phyloP scores from a whole-genome alignment of 2,888 invertebrate genomes.

The Lampropteryx suffumata region DNA sequence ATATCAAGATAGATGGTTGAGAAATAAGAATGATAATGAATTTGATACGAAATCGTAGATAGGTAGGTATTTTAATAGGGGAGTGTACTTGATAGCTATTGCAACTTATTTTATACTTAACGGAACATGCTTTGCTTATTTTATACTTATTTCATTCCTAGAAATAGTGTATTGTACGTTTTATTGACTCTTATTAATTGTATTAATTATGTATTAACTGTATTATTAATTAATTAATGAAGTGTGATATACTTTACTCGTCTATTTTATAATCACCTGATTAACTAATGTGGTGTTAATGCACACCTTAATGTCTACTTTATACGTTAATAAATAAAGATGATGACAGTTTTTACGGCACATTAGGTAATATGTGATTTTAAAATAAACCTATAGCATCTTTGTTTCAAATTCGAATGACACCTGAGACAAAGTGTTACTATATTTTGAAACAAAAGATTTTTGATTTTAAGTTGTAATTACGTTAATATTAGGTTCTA shows the following conservation, averaged over 20 bases:
- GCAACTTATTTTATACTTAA: constrained; percentile 36
- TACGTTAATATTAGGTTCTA: constrained; percentile 1
- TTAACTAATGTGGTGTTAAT: no score
- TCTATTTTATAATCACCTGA: no score
- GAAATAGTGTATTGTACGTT: constrained; percentile 31
- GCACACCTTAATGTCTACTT: no score
- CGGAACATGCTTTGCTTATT: constrained; percentile 51
- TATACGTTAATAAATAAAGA: no score
- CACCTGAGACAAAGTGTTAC: constrained; percentile 31
- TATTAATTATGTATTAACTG: background rate
- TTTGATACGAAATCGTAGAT: constrained; percentile 80
- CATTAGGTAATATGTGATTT: no score
- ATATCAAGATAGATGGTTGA: constrained; percentile 51
- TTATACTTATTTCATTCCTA: constrained; percentile 39
- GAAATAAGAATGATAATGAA: constrained; percentile 56
- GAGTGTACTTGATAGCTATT: constrained; percentile 65
- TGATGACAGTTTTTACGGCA: no score
- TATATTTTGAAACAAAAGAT: background rate
- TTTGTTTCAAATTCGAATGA: constrained; percentile 38
- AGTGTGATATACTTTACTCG: constrained; percentile 63
- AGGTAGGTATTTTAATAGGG: constrained; percentile 81
- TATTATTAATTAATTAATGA: constrained; percentile 25
- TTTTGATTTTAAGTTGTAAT: constrained; percentile 12
- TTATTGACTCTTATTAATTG: constrained; percentile 29
- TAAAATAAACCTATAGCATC: no score